phyloP scores from a whole-genome alignment of 2,113 vertebrate species.

The Pollachius pollachius region DNA sequence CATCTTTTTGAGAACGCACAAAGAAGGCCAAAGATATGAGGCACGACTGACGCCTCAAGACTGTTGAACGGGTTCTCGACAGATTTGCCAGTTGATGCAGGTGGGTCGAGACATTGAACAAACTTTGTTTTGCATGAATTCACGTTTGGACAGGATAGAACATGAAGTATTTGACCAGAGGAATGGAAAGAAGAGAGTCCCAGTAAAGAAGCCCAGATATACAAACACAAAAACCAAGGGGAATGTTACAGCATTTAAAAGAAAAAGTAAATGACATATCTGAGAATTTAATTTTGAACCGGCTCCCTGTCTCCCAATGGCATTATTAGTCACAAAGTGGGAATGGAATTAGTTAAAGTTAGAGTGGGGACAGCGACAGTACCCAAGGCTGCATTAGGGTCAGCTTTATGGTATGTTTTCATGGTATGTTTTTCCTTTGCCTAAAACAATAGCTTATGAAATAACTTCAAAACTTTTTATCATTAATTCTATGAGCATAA shows the following conservation, averaged over 20 bases:
- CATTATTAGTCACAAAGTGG: too few species aligned
- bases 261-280: conserved; percentile 1
- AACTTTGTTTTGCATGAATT: conserved; percentile 14
- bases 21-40: conserved; percentile 42
- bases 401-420: too few species aligned
- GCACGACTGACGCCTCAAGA: conserved; percentile 34
- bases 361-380: too few species aligned
- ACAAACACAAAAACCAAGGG: conserved; percentile 18
- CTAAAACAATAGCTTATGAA: too few species aligned
- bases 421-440: too few species aligned
- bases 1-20: conserved; percentile 16
- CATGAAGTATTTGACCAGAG: not conserved
- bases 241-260: conserved; percentile 7
- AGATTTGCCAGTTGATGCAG: conserved; percentile 31
- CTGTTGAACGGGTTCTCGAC: conserved; percentile 28
- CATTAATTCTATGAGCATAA: too few species aligned
- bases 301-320: too few species aligned
- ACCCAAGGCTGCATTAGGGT: too few species aligned
- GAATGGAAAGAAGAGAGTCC: conserved; percentile 15
- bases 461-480: too few species aligned
- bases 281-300: too few species aligned
- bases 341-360: too few species aligned
- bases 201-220: conserved; percentile 7
- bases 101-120: conserved; percentile 29
- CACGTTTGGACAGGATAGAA: conserved; percentile 11